These are phyloP conservation scores for Zhuqinia jingwanae DNA, from an alignment of 2,888 invertebrate genomes.

Conservation along the genomic window DNA sequence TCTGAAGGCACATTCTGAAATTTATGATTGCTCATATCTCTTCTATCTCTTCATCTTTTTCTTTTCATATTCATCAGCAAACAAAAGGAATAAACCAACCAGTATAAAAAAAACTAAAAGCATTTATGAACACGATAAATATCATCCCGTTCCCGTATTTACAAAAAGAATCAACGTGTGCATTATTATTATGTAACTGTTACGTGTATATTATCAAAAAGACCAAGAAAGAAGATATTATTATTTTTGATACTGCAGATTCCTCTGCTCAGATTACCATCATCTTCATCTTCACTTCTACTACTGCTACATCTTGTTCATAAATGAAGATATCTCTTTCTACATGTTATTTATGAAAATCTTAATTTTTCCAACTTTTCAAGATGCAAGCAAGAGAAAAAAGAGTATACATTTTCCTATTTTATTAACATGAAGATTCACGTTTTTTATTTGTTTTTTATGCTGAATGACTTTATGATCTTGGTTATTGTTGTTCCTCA, in stretches of 20 bases:
- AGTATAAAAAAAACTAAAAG: not conserved
- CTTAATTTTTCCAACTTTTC: not conserved
- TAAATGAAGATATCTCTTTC: not conserved
- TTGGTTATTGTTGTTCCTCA: not conserved
- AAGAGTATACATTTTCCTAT: conserved; percentile 45
- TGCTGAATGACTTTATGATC: conserved; percentile 23
- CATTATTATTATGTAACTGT: conserved; percentile 8
- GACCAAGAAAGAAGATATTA: not conserved
- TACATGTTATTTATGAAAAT: conserved; percentile 33
- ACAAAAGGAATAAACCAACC: no score
- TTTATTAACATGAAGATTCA: conserved; percentile 11
- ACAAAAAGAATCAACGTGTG: conserved; percentile 3
- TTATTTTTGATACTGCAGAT: not conserved
- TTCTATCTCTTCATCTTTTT: conserved; percentile 33
- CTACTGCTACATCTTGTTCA: no score
- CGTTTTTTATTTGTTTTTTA: conserved; percentile 26
- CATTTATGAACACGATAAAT: conserved; percentile 13
- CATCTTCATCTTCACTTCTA: conserved; percentile 3
- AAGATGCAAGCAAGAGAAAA: conserved; percentile 44
- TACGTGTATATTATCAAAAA: not conserved
- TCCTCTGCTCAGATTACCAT: conserved; percentile 37
- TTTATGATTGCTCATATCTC: conserved; percentile 64
- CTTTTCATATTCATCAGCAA: not conserved
- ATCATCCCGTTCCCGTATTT: conserved; percentile 1
- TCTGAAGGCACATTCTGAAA: conserved; percentile 50